A percentile compares a stretch with the other conserved stretches of the same genome.
Evolutionary conservation across 1,140 invertebrate genomes (phyloP).

Genomic region (Neelides sp.): DNA sequence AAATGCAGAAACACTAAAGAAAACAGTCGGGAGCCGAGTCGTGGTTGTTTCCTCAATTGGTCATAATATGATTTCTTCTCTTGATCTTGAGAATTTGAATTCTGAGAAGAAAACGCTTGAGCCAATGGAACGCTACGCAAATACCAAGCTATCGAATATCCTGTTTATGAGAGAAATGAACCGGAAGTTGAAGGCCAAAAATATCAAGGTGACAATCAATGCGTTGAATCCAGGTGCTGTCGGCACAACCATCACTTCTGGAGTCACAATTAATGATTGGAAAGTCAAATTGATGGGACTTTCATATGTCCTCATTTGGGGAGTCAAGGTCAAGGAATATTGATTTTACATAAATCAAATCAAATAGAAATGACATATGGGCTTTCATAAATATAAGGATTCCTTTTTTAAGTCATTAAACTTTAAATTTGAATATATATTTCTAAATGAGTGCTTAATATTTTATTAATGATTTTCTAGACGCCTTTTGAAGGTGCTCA

Average conservation of each 20-base stretch:
- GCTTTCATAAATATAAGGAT: neutral
- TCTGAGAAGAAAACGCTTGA: slow-evolving; percentile 52
- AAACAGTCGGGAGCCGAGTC: slow-evolving; percentile 61
- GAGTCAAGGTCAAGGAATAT: too few relatives aligned
- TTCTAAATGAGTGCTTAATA: too few relatives aligned
- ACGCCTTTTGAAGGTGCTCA: slow-evolving; percentile 37
- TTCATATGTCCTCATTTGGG: slow-evolving; percentile 28
- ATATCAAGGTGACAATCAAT: slow-evolving; percentile 27
- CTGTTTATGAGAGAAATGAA: slow-evolving; percentile 71
- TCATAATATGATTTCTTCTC: slow-evolving; percentile 51
- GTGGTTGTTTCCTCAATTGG: slow-evolving; percentile 73
- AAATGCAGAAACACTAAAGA: slow-evolving; percentile 70
- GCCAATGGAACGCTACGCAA: slow-evolving; percentile 60
- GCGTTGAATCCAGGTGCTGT: slow-evolving; percentile 30
- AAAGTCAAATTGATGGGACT: slow-evolving; percentile 31
- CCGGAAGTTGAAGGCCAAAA: slow-evolving; percentile 53
- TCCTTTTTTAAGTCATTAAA: neutral
- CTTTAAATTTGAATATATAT: neutral
- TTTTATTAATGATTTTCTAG: slow-evolving; percentile 29
- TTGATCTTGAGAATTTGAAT: slow-evolving; percentile 67
- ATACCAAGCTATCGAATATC: slow-evolving; percentile 78
- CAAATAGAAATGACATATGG: slow-evolving; percentile 20
- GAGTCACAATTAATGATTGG: slow-evolving; percentile 24
- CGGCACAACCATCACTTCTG: slow-evolving; percentile 29
- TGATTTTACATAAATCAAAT: too few relatives aligned